phyloP scores from a whole-genome alignment of 2,888 invertebrate species.

The Thereva nobilitata region DNA sequence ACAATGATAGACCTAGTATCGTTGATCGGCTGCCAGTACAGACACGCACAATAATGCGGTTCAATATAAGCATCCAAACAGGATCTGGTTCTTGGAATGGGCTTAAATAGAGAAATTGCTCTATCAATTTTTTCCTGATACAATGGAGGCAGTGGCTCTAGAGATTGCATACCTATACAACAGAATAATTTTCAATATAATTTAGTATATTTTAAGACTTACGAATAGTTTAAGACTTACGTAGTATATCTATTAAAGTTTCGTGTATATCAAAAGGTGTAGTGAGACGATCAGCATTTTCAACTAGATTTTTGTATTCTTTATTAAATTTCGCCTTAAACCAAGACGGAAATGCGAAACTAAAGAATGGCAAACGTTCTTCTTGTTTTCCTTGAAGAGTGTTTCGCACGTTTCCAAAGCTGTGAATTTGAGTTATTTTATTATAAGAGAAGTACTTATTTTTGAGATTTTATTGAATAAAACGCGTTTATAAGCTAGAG shows the following conservation, averaged over 20 bases:
- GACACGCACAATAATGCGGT: constrained; percentile 95
- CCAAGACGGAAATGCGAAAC: constrained; percentile 74
- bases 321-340: constrained; percentile 66
- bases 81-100: constrained; percentile 75
- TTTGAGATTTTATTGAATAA: no score
- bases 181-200: not conserved
- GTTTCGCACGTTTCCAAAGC: constrained; percentile 79
- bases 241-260: constrained; percentile 70
- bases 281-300: constrained; percentile 71
- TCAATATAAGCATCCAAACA: constrained; percentile 89
- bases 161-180: constrained; percentile 17
- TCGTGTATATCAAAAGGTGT: constrained; percentile 90
- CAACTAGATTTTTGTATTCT: constrained; percentile 65
- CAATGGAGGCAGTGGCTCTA: constrained; percentile 3
- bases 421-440: constrained; percentile 49
- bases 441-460: no score
- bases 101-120: constrained; percentile 53
- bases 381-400: constrained; percentile 91
- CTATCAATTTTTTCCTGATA: constrained; percentile 44
- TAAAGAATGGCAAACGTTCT: constrained; percentile 86
- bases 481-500: no score
- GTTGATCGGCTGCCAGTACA: constrained; percentile 74
- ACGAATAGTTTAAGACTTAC: constrained; percentile 45
- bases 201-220: constrained; percentile 3
- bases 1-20: constrained; percentile 50